A percentile compares a stretch with the other conserved stretches of the same genome.
These are phyloP conservation scores for Ophonus ardosiacus DNA, from an alignment of 2,888 invertebrate species.

Conservation along the genomic window DNA sequence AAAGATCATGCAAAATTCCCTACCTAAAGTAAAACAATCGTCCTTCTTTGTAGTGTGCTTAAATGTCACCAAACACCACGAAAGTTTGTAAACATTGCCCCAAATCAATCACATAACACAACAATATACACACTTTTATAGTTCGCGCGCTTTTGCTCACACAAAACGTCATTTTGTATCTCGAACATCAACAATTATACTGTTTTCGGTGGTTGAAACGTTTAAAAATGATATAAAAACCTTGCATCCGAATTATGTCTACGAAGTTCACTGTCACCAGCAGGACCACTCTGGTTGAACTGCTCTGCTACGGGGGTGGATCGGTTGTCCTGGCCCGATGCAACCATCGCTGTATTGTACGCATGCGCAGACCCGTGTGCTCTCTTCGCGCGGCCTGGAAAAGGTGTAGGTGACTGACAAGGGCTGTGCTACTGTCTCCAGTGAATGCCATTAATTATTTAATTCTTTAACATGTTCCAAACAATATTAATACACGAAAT, in stretches of 20 bases:
- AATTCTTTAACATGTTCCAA: not conserved
- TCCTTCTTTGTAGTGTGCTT: conserved; percentile 17
- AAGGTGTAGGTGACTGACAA: conserved; percentile 33
- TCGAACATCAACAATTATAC: not conserved
- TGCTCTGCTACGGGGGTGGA: conserved; percentile 47
- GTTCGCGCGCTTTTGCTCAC: conserved; percentile 11
- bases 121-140: conserved; percentile 17
- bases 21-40: conserved; percentile 21
- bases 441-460: not conserved
- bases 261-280: not conserved
- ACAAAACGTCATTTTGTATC: conserved; percentile 22
- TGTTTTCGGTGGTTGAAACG: not conserved
- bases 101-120: conserved; percentile 37
- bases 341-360: conserved; percentile 29
- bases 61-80: conserved; percentile 44
- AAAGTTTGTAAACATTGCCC: conserved; percentile 52
- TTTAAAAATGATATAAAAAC: conserved; percentile 34
- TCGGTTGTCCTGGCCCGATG: conserved; percentile 11
- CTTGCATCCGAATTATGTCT: conserved; percentile 38
- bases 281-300: conserved; percentile 49
- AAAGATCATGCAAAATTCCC: not conserved
- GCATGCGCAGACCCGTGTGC: conserved; percentile 9
- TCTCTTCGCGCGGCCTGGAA: conserved; percentile 35
- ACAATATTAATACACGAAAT: not conserved
- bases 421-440: not conserved